Conservation (phyloP, 1,140 invertebrate genomes). For the Eurosta solidaginis region DNA sequence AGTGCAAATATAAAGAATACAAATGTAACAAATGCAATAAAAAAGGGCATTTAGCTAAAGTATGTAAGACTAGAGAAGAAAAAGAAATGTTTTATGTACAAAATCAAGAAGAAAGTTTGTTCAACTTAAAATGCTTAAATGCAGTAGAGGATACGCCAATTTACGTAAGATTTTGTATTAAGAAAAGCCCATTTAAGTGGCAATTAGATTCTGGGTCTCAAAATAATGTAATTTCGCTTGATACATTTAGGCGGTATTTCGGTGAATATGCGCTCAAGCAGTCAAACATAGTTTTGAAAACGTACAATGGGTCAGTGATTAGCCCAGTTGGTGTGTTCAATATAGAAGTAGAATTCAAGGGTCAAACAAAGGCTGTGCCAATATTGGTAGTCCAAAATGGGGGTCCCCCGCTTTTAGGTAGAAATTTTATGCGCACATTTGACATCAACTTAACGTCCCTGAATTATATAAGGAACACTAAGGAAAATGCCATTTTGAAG, state of each 20-base stretch:
- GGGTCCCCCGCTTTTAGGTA: conserved; percentile 43
- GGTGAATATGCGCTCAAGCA: not conserved
- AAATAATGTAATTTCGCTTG: not conserved
- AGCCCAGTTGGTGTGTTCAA: conserved; percentile 5
- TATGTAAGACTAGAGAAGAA: conserved; percentile 25
- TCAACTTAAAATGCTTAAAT: too few species aligned
- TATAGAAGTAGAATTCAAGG: not conserved
- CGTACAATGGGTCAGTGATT: not conserved
- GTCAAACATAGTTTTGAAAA: not conserved
- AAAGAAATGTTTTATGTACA: too few species aligned
- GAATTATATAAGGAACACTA: not conserved
- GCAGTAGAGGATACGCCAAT: too few species aligned
- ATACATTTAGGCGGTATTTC: conserved; percentile 16
- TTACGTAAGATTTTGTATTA: too few species aligned
- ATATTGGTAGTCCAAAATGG: conserved; percentile 37
- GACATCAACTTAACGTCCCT: not conserved
- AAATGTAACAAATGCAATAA: conserved; percentile 34
- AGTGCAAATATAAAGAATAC: conserved; percentile 36
- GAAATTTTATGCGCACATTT: conserved; percentile 30
- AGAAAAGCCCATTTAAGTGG: too few species aligned
- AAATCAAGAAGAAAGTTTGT: too few species aligned
- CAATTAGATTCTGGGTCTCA: conserved; percentile 30
- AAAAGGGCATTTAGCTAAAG: conserved; percentile 40
- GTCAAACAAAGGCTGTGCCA: not conserved
- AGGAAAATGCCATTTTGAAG: not conserved